Base-by-base conservation (phyloP, 2,113 vertebrate genomes). In the Pedionomus torquatus region DNA sequence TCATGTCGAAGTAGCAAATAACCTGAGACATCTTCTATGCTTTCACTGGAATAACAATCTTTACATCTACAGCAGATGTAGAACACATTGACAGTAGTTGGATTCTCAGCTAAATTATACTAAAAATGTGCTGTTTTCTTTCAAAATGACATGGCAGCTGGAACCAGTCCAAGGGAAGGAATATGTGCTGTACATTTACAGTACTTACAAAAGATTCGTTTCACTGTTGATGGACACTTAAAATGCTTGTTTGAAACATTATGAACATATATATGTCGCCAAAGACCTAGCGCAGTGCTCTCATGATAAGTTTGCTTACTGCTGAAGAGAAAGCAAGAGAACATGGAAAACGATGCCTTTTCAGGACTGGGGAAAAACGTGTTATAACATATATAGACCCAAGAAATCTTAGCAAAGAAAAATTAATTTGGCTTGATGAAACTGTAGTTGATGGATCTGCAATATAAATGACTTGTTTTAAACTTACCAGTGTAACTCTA, bases 1-100 rank as follows among this genome's bases (percentile, higher is more conserved):
- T 97, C 89, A 97, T 97, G 96, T 98, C 10, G 21, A 97, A 98
- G 93, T 97, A 98, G 96, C 97, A 97, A 97, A 97, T 97, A 98
- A 98, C 98, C 98, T 98, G 97, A 98, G 98, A 98, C 96, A 72
- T 89, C 86, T 70, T 94, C 95, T 96, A 97, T 91, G 83, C 86
- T 97, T 97, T 97, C 95, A 91, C 64, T 97, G 83, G 81, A 96
- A 79, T 96, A 72, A 77, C 92, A 82, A 96, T 95, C 94, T 97
- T 96, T 86, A 95, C 90, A 95, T 95, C 97, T 95, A 89, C 83
- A 95, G 54, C 58, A 87, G 95, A 95, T 84, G 84, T 76, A 91
- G 91, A 97, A 94, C 84, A 96, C 89, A 74, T 87, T 91, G 93
- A 94, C 74, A 70, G 83, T 41, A 79, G 90, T 65, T 55, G 91